Percentiles rank a stretch among this genome's conserved stretches.
Conservation (phyloP, 1,140 invertebrate genomes). For the Scaptomyza pallida region DNA sequence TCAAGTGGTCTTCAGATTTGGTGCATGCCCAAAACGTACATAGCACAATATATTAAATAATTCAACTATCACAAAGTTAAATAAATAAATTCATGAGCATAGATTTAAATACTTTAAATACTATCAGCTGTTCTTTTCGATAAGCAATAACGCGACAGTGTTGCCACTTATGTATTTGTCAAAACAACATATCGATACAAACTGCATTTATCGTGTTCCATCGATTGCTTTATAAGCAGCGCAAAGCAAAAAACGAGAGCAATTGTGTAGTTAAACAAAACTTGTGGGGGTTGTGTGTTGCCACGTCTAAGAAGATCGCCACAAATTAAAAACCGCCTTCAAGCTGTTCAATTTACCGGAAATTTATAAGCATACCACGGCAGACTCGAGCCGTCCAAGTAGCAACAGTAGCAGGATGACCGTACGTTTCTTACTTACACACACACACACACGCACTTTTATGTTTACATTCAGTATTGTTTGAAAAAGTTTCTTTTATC, state of each 20-base stretch:
- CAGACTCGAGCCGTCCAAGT: conserved; percentile 54
- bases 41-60: conserved; percentile 11
- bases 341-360: conserved; percentile 79
- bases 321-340: conserved; percentile 30
- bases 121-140: background rate
- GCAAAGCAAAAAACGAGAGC: conserved; percentile 17
- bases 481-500: background rate
- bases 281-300: conserved; percentile 11
- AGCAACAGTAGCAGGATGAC: conserved; percentile 70
- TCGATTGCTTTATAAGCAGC: conserved; percentile 3
- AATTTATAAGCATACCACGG: conserved; percentile 65
- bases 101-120: background rate
- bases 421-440: conserved; percentile 52
- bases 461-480: background rate
- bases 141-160: background rate
- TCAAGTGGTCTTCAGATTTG: conserved; percentile 86
- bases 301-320: conserved; percentile 18
- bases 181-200: conserved; percentile 6
- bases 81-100: background rate
- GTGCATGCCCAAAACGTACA: conserved; percentile 78
- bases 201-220: background rate
- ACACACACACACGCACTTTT: background rate
- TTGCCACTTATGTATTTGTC: background rate
- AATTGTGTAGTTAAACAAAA: conserved; percentile 23
- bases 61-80: background rate